Conservation (phyloP, 2,888 invertebrate genomes). For the Calephelis perditalis region DNA sequence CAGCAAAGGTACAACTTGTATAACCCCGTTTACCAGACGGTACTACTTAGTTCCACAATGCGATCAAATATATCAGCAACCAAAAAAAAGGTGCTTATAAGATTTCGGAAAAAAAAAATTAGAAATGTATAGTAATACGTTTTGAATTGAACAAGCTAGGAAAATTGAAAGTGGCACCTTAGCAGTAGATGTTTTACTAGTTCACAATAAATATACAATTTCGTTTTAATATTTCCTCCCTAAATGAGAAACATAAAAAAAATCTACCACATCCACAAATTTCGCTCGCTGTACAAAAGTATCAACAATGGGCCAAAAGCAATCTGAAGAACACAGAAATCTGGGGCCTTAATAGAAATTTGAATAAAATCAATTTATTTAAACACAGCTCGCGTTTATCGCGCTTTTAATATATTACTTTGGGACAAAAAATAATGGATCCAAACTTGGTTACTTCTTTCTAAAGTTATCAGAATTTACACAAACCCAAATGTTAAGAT, state of each 20-base stretch:
- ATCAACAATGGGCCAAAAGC: constrained; percentile 48
- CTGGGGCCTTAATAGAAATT: constrained; percentile 65
- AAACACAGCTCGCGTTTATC: constrained; percentile 66
- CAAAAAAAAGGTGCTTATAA: too few species aligned
- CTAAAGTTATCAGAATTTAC: background rate
- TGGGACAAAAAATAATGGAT: constrained; percentile 38
- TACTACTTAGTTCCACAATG: too few species aligned
- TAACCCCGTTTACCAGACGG: too few species aligned
- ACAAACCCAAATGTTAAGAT: background rate
- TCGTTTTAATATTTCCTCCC: too few species aligned
- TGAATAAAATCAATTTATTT: constrained; percentile 77
- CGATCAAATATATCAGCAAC: too few species aligned
- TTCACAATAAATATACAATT: too few species aligned
- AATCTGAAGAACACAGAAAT: constrained; percentile 65
- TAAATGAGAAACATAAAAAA: background rate
- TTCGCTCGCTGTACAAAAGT: constrained; percentile 28
- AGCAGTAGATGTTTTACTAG: too few species aligned
- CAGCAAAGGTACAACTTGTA: too few species aligned
- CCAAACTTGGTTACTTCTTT: constrained; percentile 1
- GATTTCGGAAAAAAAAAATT: too few species aligned
- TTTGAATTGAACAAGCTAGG: too few species aligned
- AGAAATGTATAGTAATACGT: too few species aligned
- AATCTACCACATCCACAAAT: constrained; percentile 36
- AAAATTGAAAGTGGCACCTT: too few species aligned
- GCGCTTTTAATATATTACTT: constrained; percentile 65